Percentiles rank a stretch among this genome's conserved stretches.
Conservation (phyloP, 2,888 invertebrate genomes). For the Pediacus dermestoides region DNA sequence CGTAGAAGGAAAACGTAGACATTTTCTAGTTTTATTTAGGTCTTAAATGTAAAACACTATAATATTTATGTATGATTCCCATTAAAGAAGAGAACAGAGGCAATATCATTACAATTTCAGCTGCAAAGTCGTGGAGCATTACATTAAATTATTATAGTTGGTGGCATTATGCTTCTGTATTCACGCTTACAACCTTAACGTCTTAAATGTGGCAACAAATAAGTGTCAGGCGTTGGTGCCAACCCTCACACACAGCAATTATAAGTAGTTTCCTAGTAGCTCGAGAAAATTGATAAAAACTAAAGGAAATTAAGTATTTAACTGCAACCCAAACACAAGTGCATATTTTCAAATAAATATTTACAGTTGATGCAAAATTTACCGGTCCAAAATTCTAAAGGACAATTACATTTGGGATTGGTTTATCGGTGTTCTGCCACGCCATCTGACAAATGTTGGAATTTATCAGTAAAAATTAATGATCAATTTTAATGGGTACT, state of each 20-base stretch:
- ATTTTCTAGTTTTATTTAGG: slow-evolving; percentile 13
- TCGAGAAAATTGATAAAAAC: no score
- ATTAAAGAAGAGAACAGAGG: slow-evolving; percentile 11
- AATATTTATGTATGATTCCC: slow-evolving; percentile 12
- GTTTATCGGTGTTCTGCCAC: slow-evolving; percentile 1
- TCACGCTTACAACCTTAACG: slow-evolving; percentile 1
- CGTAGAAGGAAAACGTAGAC: slow-evolving; percentile 7
- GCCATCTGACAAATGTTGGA: slow-evolving; percentile 23
- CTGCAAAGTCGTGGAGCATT: slow-evolving; percentile 4
- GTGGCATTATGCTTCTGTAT: slow-evolving; percentile 2
- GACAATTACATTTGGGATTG: slow-evolving; percentile 2
- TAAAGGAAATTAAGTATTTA: no score
- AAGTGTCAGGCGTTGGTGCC: no score
- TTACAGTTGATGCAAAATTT: no score
- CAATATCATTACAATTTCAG: slow-evolving; percentile 11
- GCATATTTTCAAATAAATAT: no score
- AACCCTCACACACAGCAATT: no score
- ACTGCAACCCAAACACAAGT: no score
- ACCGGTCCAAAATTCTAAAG: no score
- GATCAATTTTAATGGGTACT: slow-evolving; percentile 24
- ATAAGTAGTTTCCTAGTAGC: no score
- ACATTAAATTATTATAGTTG: slow-evolving; percentile 4
- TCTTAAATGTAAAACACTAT: slow-evolving; percentile 12
- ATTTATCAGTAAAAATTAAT: slow-evolving; percentile 25
- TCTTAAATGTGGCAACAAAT: no score